Percentiles rank a stretch among this genome's conserved stretches.
Conservation (phyloP, 35 echinoderm and acorn worm genomes). For the Strongylocentrotus purpuratus region DNA sequence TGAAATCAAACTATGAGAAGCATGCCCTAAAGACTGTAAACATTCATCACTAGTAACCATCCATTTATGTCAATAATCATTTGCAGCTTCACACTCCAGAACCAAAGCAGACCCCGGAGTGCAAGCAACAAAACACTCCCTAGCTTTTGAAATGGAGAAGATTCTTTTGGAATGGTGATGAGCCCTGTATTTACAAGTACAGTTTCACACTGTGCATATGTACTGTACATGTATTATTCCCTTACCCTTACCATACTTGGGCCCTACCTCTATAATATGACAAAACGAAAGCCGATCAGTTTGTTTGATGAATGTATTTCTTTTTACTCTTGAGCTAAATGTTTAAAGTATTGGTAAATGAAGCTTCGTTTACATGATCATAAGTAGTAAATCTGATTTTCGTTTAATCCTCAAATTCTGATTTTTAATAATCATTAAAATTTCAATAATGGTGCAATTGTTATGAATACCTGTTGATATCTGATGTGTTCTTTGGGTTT, state of each 20-base stretch:
- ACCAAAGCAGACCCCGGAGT: neutral
- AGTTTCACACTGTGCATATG: neutral
- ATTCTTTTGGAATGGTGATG: neutral
- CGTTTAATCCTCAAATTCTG: too few relatives aligned
- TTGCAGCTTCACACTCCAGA: constrained; percentile 1
- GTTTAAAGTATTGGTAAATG: too few relatives aligned
- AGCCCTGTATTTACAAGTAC: neutral
- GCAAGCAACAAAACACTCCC: neutral
- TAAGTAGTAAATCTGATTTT: too few relatives aligned
- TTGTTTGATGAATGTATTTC: too few relatives aligned
- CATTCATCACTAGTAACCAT: neutral
- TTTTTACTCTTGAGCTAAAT: too few relatives aligned
- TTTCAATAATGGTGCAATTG: too few relatives aligned
- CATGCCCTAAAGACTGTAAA: neutral
- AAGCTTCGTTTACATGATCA: too few relatives aligned
- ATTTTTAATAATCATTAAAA: too few relatives aligned
- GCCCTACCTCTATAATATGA: neutral
- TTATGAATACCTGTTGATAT: too few relatives aligned
- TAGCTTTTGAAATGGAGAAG: neutral
- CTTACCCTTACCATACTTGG: neutral
- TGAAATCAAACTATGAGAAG: neutral
- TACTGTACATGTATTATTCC: too few relatives aligned
- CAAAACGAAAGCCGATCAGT: too few relatives aligned
- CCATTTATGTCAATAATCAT: constrained; percentile 19
- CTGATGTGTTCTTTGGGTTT: too few relatives aligned